Percentiles rank a stretch among this genome's conserved stretches.
Evolutionary conservation across 2,797 vertebrate genomes (phyloP).

Genomic region (Spinibarbus caldwelli): DNA sequence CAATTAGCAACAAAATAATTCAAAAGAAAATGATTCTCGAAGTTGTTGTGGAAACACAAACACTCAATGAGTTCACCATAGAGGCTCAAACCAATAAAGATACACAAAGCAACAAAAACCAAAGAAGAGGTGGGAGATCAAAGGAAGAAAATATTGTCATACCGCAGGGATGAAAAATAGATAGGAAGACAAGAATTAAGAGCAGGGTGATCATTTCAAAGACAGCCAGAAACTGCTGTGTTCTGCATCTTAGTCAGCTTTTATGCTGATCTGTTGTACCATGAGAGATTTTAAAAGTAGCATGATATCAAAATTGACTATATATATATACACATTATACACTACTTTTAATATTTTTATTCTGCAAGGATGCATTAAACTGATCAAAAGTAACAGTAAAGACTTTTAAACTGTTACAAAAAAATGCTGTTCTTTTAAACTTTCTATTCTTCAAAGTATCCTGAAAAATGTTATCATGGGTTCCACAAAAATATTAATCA

Average conservation of each 20-base stretch:
- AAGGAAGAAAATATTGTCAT: not conserved
- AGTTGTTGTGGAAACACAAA: not conserved
- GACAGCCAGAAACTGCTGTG: not conserved
- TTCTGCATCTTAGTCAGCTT: not conserved
- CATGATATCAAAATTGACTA: not conserved
- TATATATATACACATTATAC: not conserved
- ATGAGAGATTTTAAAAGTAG: not conserved
- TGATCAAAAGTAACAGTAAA: not conserved
- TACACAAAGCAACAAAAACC: not conserved
- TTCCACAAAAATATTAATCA: no score
- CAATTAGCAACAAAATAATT: not conserved
- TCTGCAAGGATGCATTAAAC: not conserved
- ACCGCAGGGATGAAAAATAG: constrained; percentile 1
- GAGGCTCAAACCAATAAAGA: constrained; percentile 13
- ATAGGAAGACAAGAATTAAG: constrained; percentile 6
- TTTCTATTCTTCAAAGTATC: not conserved
- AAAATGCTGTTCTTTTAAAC: not conserved
- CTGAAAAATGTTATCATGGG: no score
- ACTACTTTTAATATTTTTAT: not conserved
- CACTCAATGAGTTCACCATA: not conserved
- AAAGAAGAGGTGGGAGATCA: not conserved
- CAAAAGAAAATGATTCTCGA: not conserved
- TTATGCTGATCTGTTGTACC: not conserved
- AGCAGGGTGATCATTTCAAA: constrained; percentile 1
- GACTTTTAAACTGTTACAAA: not conserved